Evolutionary conservation across 2,113 vertebrate species (phyloP).

Genomic region (Sander lucioperca): DNA sequence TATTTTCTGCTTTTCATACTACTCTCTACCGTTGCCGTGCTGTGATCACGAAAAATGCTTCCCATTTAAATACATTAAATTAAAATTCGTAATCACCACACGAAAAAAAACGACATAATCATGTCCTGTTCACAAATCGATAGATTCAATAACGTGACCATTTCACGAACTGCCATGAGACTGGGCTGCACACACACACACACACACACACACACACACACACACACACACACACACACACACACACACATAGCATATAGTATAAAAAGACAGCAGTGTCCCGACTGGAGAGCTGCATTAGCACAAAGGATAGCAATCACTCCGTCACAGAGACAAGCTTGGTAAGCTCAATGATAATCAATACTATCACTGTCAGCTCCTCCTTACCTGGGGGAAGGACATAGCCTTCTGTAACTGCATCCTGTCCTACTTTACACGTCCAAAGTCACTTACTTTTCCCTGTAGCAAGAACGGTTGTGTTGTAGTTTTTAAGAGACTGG

Average conservation of each 20-base stretch:
- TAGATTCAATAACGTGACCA: too few species aligned
- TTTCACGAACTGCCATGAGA: too few species aligned
- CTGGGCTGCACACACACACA: background rate
- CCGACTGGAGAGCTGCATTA: constrained; percentile 17
- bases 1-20: too few species aligned
- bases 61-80: too few species aligned
- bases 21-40: too few species aligned
- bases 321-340: constrained; percentile 17
- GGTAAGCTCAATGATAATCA: constrained; percentile 52
- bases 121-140: too few species aligned
- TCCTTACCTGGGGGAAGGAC: constrained; percentile 57
- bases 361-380: constrained; percentile 52
- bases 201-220: background rate
- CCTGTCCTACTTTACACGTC: constrained; percentile 33
- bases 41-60: too few species aligned
- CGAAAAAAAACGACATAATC: too few species aligned
- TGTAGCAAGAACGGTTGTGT: background rate
- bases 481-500: background rate
- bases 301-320: constrained; percentile 18
- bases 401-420: constrained; percentile 21
- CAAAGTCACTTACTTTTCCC: constrained; percentile 13
- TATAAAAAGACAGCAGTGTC: background rate
- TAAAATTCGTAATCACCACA: too few species aligned
- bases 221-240: background rate
- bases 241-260: background rate